These are phyloP conservation scores for Grantiella picta DNA, from an alignment of 2,113 vertebrate species.

Conservation along the genomic window DNA sequence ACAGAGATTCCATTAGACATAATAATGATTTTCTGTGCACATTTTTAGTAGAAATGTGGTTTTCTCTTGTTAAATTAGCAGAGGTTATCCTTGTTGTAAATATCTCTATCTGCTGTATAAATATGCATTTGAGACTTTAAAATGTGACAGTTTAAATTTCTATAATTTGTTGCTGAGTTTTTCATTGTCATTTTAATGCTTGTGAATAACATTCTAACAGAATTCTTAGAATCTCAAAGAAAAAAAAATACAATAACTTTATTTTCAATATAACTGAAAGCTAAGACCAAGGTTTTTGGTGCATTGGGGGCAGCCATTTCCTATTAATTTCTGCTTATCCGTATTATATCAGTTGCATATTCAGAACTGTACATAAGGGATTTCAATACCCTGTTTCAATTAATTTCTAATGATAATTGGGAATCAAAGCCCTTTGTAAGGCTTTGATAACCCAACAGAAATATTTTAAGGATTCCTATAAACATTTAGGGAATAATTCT, in stretches of 20 bases:
- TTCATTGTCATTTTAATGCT: background rate
- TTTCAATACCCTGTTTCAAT: constrained; percentile 38
- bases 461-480: background rate
- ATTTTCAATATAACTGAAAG: background rate
- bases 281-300: background rate
- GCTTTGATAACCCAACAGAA: background rate
- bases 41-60: background rate
- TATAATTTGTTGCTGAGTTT: background rate
- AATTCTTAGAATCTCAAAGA: background rate
- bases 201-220: background rate
- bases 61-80: background rate
- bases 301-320: background rate
- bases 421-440: constrained; percentile 9
- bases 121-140: background rate
- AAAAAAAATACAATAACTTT: background rate
- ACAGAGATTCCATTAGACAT: background rate
- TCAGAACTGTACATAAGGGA: background rate
- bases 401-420: constrained; percentile 49
- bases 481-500: background rate
- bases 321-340: constrained; percentile 32
- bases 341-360: background rate
- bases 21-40: background rate
- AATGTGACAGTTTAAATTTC: background rate
- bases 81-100: background rate
- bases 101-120: background rate